Base-by-base conservation (phyloP, 53 echinoderm and acorn worm genomes). In the Crossaster papposus region DNA sequence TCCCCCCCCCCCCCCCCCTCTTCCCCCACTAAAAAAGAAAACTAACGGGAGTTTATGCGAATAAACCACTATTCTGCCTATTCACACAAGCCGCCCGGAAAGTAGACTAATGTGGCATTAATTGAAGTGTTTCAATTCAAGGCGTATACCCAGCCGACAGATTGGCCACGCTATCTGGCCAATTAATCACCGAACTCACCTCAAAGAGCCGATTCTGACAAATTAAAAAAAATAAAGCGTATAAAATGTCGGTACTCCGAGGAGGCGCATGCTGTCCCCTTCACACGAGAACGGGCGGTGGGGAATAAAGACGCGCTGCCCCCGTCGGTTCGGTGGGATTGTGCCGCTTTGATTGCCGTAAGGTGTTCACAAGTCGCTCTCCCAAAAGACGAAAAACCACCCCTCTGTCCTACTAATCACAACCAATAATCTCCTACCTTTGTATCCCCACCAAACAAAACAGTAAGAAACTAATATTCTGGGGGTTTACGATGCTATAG, bases 121-220 rank as follows among this genome's bases (percentile, higher is more conserved):
- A 87, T 75, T 54, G 77, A 34, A 36, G 72, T 75, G 44, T 85
- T 74, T 52, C 74, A 54, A n/a, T n/a, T 54, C 51, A 28, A 14
- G 22, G 22, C 58, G 22, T 22, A n/a, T n/a, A 23, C 77, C 35
- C 44, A 77, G 24, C 55, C 33, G 72, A 75, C 58, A 76, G 36
- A 76, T 87, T 77, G 31, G 51, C 26, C 30, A 8, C 58, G 87
- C 31, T 22, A 36, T 87, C 55, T 35, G 24, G 36, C 76, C 13
- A 73, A 87, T 87, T 87, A 87, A 87, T 87, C 87, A 85, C 20
- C 18, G 74, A 52, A 53, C 74, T 54, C 52, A 54, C 85, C 72
- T 26, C 28, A 87, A 87, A 84, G 34, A 36, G 54, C 8, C 34
- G 32, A 87, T 75, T 72, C 62, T 54, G 36, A 36, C 65, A 82